These are phyloP conservation scores for Resseliella maxima DNA, from an alignment of 2,888 invertebrate genomes.

Conservation along the genomic window DNA sequence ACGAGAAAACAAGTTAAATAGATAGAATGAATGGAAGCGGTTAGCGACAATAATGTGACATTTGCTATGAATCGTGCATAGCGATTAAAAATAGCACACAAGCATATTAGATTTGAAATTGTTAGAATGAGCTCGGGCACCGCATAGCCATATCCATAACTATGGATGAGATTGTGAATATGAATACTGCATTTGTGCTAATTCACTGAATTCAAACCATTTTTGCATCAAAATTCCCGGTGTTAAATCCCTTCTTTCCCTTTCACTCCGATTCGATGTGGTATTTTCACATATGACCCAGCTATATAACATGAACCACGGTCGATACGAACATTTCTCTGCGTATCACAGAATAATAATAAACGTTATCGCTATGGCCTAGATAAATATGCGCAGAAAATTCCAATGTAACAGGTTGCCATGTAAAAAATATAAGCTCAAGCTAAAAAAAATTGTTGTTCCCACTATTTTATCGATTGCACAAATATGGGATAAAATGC, in stretches of 20 bases:
- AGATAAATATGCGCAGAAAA: slow-evolving; percentile 36
- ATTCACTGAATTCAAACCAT: slow-evolving; percentile 47
- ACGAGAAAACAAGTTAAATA: background rate
- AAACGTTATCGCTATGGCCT: slow-evolving; percentile 26
- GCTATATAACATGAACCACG: background rate
- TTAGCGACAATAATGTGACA: background rate
- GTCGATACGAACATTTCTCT: background rate
- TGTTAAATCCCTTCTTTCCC: background rate
- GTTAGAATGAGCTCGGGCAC: background rate
- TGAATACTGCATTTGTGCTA: slow-evolving; percentile 45
- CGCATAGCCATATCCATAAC: background rate
- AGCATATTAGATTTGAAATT: slow-evolving; percentile 29
- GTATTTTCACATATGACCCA: too few relatives aligned
- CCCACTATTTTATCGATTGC: slow-evolving; percentile 29
- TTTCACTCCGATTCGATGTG: background rate
- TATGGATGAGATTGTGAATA: too few relatives aligned
- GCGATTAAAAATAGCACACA: slow-evolving; percentile 14
- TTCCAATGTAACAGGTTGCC: slow-evolving; percentile 51
- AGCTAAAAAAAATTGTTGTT: too few relatives aligned
- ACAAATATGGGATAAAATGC: slow-evolving; percentile 36
- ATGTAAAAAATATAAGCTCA: background rate
- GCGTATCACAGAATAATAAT: background rate
- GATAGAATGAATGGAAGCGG: background rate
- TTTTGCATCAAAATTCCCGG: background rate
- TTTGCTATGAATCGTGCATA: background rate